Conservation (phyloP, 2,113 vertebrate species). For the Takifugu flavidus region DNA sequence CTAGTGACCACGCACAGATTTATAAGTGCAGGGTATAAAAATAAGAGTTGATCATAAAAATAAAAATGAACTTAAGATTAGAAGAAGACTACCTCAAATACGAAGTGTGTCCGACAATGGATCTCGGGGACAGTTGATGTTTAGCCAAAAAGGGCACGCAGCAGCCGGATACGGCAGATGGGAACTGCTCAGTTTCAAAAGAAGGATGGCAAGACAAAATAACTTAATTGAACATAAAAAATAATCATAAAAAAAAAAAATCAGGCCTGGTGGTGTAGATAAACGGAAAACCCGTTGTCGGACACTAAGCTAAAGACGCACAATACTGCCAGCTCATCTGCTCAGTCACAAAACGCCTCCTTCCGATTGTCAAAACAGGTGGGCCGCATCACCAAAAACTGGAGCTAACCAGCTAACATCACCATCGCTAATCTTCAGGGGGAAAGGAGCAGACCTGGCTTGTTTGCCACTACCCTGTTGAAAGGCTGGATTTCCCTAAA, state of each 20-base stretch:
- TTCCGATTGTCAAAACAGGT: conserved; percentile 55
- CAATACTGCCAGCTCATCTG: conserved; percentile 15
- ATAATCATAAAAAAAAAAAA: neutral
- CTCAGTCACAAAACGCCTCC: conserved; percentile 6
- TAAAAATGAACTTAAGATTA: neutral
- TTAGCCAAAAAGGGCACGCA: conserved; percentile 25
- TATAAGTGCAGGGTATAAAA: too few species aligned
- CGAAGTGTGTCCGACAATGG: conserved; percentile 47
- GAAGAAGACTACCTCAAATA: neutral
- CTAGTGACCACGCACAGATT: too few species aligned
- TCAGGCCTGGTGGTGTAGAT: too few species aligned
- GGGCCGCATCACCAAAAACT: conserved; percentile 52
- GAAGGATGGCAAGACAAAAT: neutral
- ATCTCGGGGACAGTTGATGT: neutral
- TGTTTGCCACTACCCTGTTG: neutral
- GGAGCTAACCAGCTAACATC: conserved; percentile 1
- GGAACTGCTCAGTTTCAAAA: conserved; percentile 6
- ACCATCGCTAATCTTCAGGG: too few species aligned
- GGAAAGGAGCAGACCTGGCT: fast-evolving
- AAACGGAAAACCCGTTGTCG: too few species aligned
- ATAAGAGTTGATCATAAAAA: neutral
- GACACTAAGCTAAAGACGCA: neutral
- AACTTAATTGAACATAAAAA: neutral
- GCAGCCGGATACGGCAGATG: conserved; percentile 31
- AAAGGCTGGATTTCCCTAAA: neutral